These are phyloP conservation scores for Myotis planiceps DNA, from an alignment of 2,797 vertebrate genomes.

Conservation along the genomic window DNA sequence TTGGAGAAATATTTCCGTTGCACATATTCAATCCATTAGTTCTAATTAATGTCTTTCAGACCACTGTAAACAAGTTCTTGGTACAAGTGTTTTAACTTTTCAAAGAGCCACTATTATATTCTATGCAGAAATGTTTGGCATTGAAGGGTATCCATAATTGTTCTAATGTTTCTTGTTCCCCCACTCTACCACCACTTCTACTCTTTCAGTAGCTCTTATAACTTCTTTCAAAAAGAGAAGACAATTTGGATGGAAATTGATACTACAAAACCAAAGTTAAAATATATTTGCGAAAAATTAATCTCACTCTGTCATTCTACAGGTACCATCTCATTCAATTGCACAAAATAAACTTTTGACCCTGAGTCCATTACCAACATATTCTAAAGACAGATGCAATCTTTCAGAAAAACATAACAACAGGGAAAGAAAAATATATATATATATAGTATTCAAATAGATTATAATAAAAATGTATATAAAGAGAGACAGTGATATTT, in stretches of 20 bases:
- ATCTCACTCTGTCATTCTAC: neutral
- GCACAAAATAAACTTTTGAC: constrained; percentile 23
- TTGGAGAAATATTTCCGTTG: constrained; percentile 66
- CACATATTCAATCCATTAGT: constrained; percentile 45
- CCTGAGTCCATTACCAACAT: neutral
- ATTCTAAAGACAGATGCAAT: constrained; percentile 17
- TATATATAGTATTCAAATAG: neutral
- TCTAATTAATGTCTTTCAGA: constrained; percentile 71
- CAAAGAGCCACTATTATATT: constrained; percentile 81
- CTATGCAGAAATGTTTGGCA: constrained; percentile 66
- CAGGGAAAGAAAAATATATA: neutral
- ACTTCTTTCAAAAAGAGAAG: neutral
- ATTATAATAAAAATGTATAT: constrained; percentile 4
- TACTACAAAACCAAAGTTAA: constrained; percentile 31
- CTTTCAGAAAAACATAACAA: constrained; percentile 5
- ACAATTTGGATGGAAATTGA: neutral
- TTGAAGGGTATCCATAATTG: neutral
- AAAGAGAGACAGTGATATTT: neutral
- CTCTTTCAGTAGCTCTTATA: neutral
- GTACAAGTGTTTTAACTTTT: constrained; percentile 80
- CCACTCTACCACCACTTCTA: neutral
- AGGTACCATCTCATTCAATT: neutral
- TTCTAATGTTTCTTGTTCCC: neutral
- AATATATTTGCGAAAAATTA: constrained; percentile 36
- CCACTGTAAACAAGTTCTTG: constrained; percentile 74